Percentiles rank a stretch among this genome's conserved stretches.
phyloP scores from a whole-genome alignment of 2,797 vertebrate genomes.

The Sciurus carolinensis region DNA sequence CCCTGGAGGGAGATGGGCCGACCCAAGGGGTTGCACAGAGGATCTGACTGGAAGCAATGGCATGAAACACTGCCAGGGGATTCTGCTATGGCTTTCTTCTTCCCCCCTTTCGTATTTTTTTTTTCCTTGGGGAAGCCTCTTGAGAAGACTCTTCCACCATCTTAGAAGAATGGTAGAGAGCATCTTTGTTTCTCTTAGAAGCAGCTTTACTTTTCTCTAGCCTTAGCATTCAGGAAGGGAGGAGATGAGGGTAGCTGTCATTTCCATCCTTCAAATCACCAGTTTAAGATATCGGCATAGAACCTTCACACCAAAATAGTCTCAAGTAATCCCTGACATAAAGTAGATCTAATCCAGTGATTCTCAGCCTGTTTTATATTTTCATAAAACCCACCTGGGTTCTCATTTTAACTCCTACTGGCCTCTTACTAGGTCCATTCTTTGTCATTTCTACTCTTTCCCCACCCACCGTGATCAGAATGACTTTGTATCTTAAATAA shows the following conservation, averaged over 20 bases:
- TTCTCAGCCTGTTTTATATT: conserved; percentile 48
- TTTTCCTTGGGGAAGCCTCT: conserved; percentile 75
- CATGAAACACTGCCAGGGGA: conserved; percentile 47
- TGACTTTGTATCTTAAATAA: conserved; percentile 63
- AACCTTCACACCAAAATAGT: conserved; percentile 59
- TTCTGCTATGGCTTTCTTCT: conserved; percentile 64
- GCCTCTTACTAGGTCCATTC: neutral
- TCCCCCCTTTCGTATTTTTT: conserved; percentile 45
- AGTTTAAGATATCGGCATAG: conserved; percentile 47
- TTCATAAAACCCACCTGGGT: neutral
- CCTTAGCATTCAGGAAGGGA: conserved; percentile 49
- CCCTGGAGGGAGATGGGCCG: conserved; percentile 42
- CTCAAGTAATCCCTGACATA: conserved; percentile 52
- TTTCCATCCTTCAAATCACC: conserved; percentile 54
- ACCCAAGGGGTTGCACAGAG: conserved; percentile 9
- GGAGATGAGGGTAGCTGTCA: conserved; percentile 73
- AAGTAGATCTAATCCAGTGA: conserved; percentile 60
- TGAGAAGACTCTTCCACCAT: conserved; percentile 85
- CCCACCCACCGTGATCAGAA: conserved; percentile 23
- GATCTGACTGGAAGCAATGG: conserved; percentile 50
- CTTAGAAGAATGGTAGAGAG: conserved; percentile 83
- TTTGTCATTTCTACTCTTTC: neutral
- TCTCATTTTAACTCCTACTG: conserved; percentile 22
- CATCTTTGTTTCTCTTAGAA: conserved; percentile 84
- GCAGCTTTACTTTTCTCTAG: conserved; percentile 68